Base-by-base conservation (phyloP, 2,113 vertebrate genomes). In the Misgurnus mizolepis region DNA sequence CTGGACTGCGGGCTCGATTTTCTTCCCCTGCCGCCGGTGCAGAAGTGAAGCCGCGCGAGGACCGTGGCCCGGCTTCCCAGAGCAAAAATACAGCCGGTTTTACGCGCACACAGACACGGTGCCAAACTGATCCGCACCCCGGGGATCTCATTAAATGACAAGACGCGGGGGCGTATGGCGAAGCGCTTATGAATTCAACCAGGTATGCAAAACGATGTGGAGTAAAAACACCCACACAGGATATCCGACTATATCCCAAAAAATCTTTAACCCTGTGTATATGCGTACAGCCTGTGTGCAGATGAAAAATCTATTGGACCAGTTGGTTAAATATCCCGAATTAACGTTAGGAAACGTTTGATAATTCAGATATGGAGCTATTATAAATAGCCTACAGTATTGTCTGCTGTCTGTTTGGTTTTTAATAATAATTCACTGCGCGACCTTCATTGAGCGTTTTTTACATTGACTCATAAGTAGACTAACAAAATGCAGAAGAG, bases 21-120 rank as follows among this genome's bases (percentile, higher is more conserved):
- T 53, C 80, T 70, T 69, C 72, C 79, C 81, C 82, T 84, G 85
- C 88, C 86, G 76, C 78, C 80, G 58, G 83, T 86, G 81, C 85
- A 65, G 85, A 71, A 85, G 83, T 85, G 77, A 75, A 83, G 55
- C 56, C 18, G 69, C 58, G 72, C 43, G 71, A 76, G 34, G 1
- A 66, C 66, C 78, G 83, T 49, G 78, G 71, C 78, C 71, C 62
- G 34, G 50, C 70, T 58, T 80, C 50, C 53, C 18, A 14, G 12
- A 41, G 18, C 40, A 58, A 18, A 71, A 50, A 49, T 22, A 55
- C 47, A 39, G 79, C 66, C 66, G 60, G 64, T 68, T 82, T 67
- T 39, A 68, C 49, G 49, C 64, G 77, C 68, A 73, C 70, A 55
- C 60, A 67, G 73, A 82, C 45, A 67, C 22, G 47, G 67, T 50